These are phyloP conservation scores for Poeciliopsis turrubarensis DNA, from an alignment of 2,113 vertebrate species.

Conservation along the genomic window DNA sequence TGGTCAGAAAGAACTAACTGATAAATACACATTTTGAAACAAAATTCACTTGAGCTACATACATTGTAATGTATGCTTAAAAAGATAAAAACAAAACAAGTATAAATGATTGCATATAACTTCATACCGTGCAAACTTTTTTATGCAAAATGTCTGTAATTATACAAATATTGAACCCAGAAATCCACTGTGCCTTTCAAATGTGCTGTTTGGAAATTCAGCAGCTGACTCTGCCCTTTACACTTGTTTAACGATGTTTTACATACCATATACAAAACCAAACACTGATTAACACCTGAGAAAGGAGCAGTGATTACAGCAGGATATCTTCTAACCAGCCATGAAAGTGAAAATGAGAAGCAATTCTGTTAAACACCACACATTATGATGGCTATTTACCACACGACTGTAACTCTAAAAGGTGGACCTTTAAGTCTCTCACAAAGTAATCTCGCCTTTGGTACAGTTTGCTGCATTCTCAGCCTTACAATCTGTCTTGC, in stretches of 20 bases:
- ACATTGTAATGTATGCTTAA: slow-evolving; percentile 30
- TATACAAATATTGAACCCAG: slow-evolving; percentile 26
- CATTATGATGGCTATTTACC: slow-evolving; percentile 74
- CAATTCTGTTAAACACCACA: slow-evolving; percentile 72
- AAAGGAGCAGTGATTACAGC: slow-evolving; percentile 57
- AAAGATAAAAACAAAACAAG: background rate
- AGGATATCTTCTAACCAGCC: slow-evolving; percentile 73
- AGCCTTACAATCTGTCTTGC: slow-evolving; percentile 64
- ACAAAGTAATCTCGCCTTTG: slow-evolving; percentile 74
- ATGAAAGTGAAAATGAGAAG: slow-evolving; percentile 77
- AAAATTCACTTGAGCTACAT: slow-evolving; percentile 18
- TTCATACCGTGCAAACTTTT: slow-evolving; percentile 42
- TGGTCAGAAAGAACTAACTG: slow-evolving; percentile 1
- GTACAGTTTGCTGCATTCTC: slow-evolving; percentile 70
- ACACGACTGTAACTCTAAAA: slow-evolving; percentile 68
- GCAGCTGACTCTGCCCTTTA: slow-evolving; percentile 61
- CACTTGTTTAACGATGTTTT: slow-evolving; percentile 70
- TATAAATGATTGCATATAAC: slow-evolving; percentile 47
- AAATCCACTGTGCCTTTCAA: slow-evolving; percentile 37
- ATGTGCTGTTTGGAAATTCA: slow-evolving; percentile 47
- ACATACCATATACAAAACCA: slow-evolving; percentile 63
- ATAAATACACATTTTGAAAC: slow-evolving; percentile 41
- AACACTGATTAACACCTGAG: slow-evolving; percentile 77
- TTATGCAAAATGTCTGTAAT: slow-evolving; percentile 42
- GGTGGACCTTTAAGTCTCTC: slow-evolving; percentile 71